These are phyloP conservation scores for Magallana angulata DNA, from an alignment of 1,140 invertebrate species.

Conservation along the genomic window DNA sequence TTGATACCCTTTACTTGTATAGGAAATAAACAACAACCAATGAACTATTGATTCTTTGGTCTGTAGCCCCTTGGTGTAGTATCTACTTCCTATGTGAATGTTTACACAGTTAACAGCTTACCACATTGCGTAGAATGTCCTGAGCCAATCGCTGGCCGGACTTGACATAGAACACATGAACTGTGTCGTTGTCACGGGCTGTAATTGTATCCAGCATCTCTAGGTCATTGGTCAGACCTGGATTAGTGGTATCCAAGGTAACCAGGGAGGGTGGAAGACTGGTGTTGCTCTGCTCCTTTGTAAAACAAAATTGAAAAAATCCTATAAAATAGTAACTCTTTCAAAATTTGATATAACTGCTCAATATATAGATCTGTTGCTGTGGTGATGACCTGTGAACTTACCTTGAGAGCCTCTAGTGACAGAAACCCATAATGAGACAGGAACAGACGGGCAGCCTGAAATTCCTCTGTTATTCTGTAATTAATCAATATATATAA, in stretches of 20 bases:
- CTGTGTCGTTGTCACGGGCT: conserved; percentile 92
- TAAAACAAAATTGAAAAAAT: background rate
- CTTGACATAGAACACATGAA: conserved; percentile 96
- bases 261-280: conserved; percentile 84
- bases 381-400: background rate
- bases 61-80: too few species aligned
- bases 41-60: too few species aligned
- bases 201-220: conserved; percentile 90
- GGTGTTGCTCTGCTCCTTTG: conserved; percentile 76
- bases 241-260: conserved; percentile 87
- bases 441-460: conserved; percentile 94
- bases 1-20: too few species aligned
- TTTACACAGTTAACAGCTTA: conserved; percentile 77
- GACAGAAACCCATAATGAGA: conserved; percentile 96
- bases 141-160: conserved; percentile 87
- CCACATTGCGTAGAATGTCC: conserved; percentile 92
- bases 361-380: background rate
- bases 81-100: too few species aligned
- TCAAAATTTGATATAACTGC: background rate
- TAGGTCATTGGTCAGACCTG: conserved; percentile 87
- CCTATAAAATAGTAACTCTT: background rate
- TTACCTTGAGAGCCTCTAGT: conserved; percentile 84
- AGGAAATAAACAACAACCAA: too few species aligned
- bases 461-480: conserved; percentile 87
- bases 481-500: conserved; percentile 50